These are phyloP conservation scores for Cheilosia grossa DNA, from an alignment of 2,888 invertebrate species.

Conservation along the genomic window DNA sequence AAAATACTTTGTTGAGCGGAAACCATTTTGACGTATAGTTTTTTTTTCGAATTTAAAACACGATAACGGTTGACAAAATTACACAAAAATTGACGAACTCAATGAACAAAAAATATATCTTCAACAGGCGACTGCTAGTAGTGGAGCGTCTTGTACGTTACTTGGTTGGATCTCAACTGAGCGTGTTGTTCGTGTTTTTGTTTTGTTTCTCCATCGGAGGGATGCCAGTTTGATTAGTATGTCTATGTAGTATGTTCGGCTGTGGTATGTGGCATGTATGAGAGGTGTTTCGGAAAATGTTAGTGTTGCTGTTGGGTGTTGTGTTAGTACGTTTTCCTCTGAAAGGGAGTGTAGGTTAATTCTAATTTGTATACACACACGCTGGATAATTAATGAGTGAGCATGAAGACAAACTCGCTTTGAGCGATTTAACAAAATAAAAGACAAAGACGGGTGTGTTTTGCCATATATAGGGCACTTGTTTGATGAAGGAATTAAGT, in stretches of 20 bases:
- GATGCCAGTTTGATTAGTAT: slow-evolving; percentile 30
- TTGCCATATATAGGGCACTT: background rate
- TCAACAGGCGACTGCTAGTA: slow-evolving; percentile 13
- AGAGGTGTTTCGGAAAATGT: slow-evolving; percentile 18
- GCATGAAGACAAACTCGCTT: background rate
- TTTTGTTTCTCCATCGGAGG: slow-evolving; percentile 68
- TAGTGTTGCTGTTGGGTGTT: slow-evolving; percentile 48
- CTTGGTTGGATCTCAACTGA: slow-evolving; percentile 72
- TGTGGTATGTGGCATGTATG: slow-evolving; percentile 15
- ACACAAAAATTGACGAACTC: slow-evolving; percentile 25
- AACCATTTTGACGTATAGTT: slow-evolving; percentile 77
- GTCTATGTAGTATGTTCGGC: slow-evolving; percentile 2
- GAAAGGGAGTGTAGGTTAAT: background rate
- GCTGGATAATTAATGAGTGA: slow-evolving; percentile 9
- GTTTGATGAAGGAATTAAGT: slow-evolving; percentile 2
- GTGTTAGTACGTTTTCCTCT: background rate
- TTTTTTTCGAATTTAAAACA: slow-evolving; percentile 10
- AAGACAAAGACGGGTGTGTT: slow-evolving; percentile 1
- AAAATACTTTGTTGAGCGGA: slow-evolving; percentile 78
- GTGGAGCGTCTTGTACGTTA: slow-evolving; percentile 61
- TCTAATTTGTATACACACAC: background rate
- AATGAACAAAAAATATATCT: slow-evolving; percentile 24
- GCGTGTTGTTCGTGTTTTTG: slow-evolving; percentile 48
- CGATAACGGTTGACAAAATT: slow-evolving; percentile 7
- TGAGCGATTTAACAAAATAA: background rate